Evolutionary conservation across 2,113 vertebrate species (phyloP).

Genomic region (Hydropotes inermis): DNA sequence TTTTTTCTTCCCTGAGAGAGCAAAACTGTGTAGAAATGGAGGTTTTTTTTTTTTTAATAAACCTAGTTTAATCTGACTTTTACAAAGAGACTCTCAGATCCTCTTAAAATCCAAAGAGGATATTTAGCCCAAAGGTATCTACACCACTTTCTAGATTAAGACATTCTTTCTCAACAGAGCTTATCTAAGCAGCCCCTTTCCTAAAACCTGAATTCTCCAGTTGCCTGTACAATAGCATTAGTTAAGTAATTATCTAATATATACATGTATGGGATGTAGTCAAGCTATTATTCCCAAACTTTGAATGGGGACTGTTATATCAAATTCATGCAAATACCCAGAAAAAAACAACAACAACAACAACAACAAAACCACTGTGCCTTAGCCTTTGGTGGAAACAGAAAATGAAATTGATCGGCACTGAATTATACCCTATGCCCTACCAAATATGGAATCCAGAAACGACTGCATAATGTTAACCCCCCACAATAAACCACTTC

Average conservation of each 20-base stretch:
- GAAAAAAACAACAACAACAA: not conserved
- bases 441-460: slow-evolving; percentile 15
- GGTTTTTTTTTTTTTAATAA: not conserved
- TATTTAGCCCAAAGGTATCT: not conserved
- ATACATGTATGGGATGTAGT: not conserved
- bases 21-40: not conserved
- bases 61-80: not conserved
- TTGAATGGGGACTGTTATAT: not conserved
- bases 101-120: not conserved
- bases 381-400: not conserved
- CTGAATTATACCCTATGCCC: not conserved
- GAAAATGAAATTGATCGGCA: not conserved
- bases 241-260: not conserved
- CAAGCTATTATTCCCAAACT: not conserved
- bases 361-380: not conserved
- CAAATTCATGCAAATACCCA: not conserved
- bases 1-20: not conserved
- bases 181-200: not conserved
- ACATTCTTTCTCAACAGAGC: not conserved
- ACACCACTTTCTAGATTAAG: not conserved
- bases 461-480: not conserved
- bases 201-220: not conserved
- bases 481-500: not conserved
- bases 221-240: not conserved
- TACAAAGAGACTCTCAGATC: not conserved